Evolutionary conservation across 2,113 vertebrate genomes (phyloP).

Genomic region (Glaucomys volans): DNA sequence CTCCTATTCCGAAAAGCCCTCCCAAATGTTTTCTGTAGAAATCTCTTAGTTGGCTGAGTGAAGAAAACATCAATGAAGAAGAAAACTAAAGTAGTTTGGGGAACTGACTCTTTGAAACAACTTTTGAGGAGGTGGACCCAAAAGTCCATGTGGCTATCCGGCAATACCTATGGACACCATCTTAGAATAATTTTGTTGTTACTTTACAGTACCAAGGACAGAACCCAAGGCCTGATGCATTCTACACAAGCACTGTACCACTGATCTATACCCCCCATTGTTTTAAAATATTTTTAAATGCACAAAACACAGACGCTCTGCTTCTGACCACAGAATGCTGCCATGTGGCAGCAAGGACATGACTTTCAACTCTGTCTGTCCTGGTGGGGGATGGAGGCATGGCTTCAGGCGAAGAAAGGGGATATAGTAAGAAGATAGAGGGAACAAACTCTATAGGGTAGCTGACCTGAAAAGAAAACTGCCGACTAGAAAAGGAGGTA

Average conservation of each 20-base stretch:
- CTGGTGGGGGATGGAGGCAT: background rate
- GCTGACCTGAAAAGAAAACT: background rate
- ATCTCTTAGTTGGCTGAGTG: background rate
- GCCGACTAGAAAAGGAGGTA: background rate
- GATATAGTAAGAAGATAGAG: background rate
- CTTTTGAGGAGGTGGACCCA: background rate
- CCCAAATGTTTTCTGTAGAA: background rate
- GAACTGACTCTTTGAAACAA: background rate
- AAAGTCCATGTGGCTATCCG: background rate
- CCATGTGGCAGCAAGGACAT: background rate
- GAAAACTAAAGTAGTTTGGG: background rate
- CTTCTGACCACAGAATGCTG: background rate
- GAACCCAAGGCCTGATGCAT: background rate
- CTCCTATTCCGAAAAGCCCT: background rate
- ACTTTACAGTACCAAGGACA: background rate
- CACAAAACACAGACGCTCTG: background rate
- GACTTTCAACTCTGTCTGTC: background rate
- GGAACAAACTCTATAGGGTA: background rate
- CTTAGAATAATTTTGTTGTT: background rate
- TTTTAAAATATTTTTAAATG: background rate
- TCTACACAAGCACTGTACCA: background rate
- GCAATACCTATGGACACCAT: background rate
- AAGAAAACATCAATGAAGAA: background rate
- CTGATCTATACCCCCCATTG: background rate
- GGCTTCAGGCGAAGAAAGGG: too few relatives aligned